Percentiles rank a stretch among this genome's conserved stretches.
Evolutionary conservation across 92 coral and sea anemone species (phyloP).

Genomic region (Nematostella vectensis): DNA sequence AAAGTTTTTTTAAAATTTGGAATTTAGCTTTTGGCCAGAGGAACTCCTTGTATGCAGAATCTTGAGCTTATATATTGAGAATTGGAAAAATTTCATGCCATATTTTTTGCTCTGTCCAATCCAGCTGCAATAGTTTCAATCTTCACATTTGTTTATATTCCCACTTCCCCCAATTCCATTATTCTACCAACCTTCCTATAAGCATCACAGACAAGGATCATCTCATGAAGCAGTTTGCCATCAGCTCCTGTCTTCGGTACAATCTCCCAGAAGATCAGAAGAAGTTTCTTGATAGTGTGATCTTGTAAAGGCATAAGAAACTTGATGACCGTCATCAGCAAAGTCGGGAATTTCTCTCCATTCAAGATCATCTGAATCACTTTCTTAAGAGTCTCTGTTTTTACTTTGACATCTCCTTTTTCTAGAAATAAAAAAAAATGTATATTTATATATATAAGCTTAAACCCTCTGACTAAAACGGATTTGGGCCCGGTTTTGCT

Average conservation of each 20-base stretch:
- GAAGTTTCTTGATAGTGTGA: conserved; percentile 91
- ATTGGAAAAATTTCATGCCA: no score
- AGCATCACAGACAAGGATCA: conserved; percentile 99
- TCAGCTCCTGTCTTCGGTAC: conserved; percentile 96
- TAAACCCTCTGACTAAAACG: neutral
- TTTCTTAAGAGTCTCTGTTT: conserved; percentile 82
- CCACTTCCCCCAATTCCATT: no score
- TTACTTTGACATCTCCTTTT: conserved; percentile 81
- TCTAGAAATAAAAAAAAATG: conserved; percentile 30
- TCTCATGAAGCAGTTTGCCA: conserved; percentile 93
- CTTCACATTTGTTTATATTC: no score
- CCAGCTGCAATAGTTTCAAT: no score
- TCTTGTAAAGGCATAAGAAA: conserved; percentile 93
- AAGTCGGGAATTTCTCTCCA: conserved; percentile 96
- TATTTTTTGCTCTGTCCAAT: no score
- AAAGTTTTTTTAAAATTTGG: no score
- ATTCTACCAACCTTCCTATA: conserved; percentile 76
- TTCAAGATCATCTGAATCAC: conserved; percentile 89
- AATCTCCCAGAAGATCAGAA: conserved; percentile 97
- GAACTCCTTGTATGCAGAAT: no score
- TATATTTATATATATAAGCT: neutral
- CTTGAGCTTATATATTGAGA: no score
- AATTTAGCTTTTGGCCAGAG: no score
- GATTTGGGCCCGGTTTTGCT: neutral
- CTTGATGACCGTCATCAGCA: conserved; percentile 90